phyloP scores from a whole-genome alignment of 2,113 vertebrate genomes.

The Euleptes europaea region DNA sequence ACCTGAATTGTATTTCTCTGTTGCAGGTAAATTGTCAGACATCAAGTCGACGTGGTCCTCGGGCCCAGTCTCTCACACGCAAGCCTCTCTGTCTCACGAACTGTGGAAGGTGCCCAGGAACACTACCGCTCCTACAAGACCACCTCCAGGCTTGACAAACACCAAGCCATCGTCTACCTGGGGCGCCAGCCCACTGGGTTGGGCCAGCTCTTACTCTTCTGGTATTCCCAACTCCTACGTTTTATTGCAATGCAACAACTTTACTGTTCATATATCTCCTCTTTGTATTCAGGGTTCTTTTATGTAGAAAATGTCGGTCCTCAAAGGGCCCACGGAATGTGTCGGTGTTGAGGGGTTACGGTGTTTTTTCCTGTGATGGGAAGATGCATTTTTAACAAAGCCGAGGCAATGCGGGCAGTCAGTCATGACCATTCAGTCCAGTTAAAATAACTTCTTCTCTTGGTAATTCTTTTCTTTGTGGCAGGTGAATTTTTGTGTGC shows the following conservation, averaged over 20 bases:
- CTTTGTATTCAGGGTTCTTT: not conserved
- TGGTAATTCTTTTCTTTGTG: constrained; percentile 1
- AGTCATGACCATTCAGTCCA: not conserved
- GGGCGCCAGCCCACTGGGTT: constrained; percentile 91
- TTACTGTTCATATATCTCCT: not conserved
- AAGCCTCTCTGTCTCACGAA: constrained; percentile 93
- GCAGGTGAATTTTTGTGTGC: not conserved
- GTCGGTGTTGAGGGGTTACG: not conserved
- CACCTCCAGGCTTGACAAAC: constrained; percentile 93
- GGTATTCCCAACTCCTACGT: constrained; percentile 67
- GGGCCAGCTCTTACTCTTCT: constrained; percentile 92
- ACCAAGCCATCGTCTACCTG: constrained; percentile 94
- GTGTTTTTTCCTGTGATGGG: not conserved
- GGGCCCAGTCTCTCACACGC: constrained; percentile 91
- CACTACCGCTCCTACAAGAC: constrained; percentile 87
- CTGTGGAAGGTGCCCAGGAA: constrained; percentile 97
- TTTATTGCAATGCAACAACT: not conserved
- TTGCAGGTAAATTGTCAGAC: constrained; percentile 92
- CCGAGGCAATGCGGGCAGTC: not conserved
- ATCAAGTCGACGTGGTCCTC: constrained; percentile 97
- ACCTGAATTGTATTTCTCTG: not conserved
- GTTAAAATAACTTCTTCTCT: not conserved
- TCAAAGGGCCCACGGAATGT: not conserved
- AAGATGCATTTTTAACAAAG: not conserved
- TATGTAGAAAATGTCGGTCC: not conserved